Evolutionary conservation across 2,113 vertebrate species (phyloP).

Genomic region (Sebastes schlegelii): DNA sequence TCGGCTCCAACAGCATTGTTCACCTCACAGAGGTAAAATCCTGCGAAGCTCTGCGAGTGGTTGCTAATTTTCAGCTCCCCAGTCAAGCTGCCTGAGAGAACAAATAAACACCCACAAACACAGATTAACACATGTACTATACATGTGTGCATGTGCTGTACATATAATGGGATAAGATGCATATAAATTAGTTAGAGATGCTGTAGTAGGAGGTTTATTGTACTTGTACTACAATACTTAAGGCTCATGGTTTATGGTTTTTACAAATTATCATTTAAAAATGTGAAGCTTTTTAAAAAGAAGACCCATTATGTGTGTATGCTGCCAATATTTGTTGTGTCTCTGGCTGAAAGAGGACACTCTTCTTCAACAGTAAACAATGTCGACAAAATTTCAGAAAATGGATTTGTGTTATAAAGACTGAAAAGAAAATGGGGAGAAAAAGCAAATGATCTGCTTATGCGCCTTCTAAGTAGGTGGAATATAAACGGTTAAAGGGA

Average conservation of each 20-base stretch:
- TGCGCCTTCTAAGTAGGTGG: background rate
- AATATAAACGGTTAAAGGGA: background rate
- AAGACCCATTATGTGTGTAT: background rate
- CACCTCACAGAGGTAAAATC: constrained; percentile 89
- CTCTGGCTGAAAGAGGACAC: background rate
- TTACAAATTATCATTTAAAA: background rate
- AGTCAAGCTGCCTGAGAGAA: constrained; percentile 72
- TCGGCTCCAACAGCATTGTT: constrained; percentile 87
- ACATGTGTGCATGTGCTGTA: background rate
- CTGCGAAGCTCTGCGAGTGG: constrained; percentile 78
- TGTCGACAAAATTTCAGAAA: background rate
- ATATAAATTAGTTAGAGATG: background rate
- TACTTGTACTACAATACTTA: background rate
- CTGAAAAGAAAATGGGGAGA: background rate
- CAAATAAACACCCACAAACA: constrained; percentile 4
- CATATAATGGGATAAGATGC: background rate
- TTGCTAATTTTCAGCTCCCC: constrained; percentile 87
- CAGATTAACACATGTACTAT: background rate
- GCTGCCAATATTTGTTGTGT: background rate
- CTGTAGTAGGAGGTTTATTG: background rate
- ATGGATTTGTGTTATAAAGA: background rate
- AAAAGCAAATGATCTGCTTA: constrained; percentile 17
- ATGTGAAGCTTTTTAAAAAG: background rate
- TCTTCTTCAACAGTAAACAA: constrained; percentile 14
- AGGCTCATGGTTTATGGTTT: background rate